A percentile compares a stretch with the other conserved stretches of the same genome.
Conservation (phyloP, 2,797 vertebrate species). For the Anomalospiza imberbis region DNA sequence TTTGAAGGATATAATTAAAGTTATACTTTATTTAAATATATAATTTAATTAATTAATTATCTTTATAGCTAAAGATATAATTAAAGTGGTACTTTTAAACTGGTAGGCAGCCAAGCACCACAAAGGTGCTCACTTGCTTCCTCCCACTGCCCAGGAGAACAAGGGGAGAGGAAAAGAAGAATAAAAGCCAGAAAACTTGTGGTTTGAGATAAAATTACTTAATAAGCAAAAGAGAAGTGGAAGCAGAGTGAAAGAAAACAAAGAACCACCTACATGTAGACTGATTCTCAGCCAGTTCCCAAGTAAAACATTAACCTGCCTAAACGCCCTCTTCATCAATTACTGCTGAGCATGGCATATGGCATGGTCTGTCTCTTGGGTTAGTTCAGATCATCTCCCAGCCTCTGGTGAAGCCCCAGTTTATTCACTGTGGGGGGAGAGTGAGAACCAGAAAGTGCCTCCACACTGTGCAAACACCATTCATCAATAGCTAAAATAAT, state of each 20-base stretch:
- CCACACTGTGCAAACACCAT: background rate
- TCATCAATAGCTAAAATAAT: background rate
- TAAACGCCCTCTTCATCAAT: background rate
- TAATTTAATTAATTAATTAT: background rate
- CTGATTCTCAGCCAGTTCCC: background rate
- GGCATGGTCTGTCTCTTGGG: background rate
- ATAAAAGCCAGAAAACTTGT: background rate
- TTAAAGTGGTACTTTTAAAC: background rate
- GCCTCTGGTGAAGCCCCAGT: background rate
- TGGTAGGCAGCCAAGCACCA: background rate
- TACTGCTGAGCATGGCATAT: background rate
- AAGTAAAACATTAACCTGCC: background rate
- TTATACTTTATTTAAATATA: background rate
- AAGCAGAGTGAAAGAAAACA: background rate
- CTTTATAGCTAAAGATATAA: background rate
- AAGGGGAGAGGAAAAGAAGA: background rate
- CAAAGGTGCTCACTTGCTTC: background rate
- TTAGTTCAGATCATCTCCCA: background rate
- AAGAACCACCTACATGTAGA: accelerated
- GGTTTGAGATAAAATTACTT: background rate
- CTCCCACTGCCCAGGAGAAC: background rate
- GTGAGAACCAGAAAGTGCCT: background rate
- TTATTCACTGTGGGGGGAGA: background rate
- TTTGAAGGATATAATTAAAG: background rate
- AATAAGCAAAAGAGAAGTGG: background rate